Evolutionary conservation across 2,797 vertebrate genomes (phyloP), one percentile per base, ranked within the genome.

Genomic region (Chaunax sp.): DNA sequence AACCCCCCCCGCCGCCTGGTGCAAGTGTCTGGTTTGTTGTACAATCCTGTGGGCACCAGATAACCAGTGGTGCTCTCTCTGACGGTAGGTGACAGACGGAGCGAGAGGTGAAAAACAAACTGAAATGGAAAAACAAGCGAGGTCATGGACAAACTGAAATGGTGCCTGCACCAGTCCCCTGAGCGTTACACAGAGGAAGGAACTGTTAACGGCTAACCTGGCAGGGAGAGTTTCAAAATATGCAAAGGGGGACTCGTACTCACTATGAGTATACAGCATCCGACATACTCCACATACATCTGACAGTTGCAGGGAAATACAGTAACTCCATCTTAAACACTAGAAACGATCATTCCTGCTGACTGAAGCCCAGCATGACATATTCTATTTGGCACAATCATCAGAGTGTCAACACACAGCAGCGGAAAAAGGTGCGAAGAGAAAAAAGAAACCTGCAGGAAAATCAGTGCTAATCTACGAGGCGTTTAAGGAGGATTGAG

Each of bases 121-220:
- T 47, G 45, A 86, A 68, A 69, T 18, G 75, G 54, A 78, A 71
- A 77, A 69, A 82, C 49, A 67, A 72, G 51, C 50, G 30, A 74
- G 69, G 63, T 59, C 75, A 58, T 79, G 88, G 93, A 93, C 87
- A 77, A 85, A 86, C 82, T 77, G 88, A 93, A 90, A 85, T 44
- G 19, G 78, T 78, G 82, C 63, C n/a, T 23, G 52, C 76, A 69
- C 52, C 55, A 69, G 77, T 87, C 84, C 82, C 89, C 76, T 51
- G 82, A 91, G 87, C 77, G 86, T 89, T 86, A 72, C 85, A 89
- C 89, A 91, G 91, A 93, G 93, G 93, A 95, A 95, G 93, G 92
- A 94, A 93, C 89, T 90, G 83, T 77, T 64, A 88, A 87, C 83
- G 70, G 83, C 74, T 89, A 89, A 58, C 80, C 79, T 38, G 75